Evolutionary conservation across 2,888 invertebrate genomes (phyloP).

Genomic region (Ceraclea dissimilis): DNA sequence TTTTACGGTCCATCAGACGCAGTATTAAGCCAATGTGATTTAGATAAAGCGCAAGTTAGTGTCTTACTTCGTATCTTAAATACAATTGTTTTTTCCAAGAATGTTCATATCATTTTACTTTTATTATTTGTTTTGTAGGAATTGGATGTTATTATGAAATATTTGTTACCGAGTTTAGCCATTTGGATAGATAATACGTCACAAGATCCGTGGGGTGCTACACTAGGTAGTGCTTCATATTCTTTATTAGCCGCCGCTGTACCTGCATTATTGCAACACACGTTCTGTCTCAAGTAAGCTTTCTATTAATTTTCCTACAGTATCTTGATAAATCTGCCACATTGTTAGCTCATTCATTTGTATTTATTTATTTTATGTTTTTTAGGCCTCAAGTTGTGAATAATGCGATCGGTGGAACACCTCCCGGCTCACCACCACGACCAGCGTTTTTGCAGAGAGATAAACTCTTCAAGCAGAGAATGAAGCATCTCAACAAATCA

Average conservation of each 20-base stretch:
- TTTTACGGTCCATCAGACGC: constrained; percentile 84
- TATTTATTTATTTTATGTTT: too few species aligned
- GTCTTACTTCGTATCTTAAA: neutral
- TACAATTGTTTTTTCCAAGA: neutral
- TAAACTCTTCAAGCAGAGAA: constrained; percentile 43
- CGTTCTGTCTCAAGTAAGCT: constrained; percentile 30
- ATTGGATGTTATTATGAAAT: constrained; percentile 41
- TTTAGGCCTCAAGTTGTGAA: constrained; percentile 40
- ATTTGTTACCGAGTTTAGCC: constrained; percentile 32
- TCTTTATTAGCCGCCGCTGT: constrained; percentile 38
- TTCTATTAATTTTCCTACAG: neutral
- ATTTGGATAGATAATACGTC: constrained; percentile 24
- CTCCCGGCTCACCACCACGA: constrained; percentile 29
- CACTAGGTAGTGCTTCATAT: constrained; percentile 29
- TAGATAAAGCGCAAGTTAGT: constrained; percentile 69
- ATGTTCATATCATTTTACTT: neutral
- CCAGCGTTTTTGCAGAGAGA: constrained; percentile 42
- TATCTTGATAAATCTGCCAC: too few species aligned
- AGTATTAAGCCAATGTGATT: constrained; percentile 68
- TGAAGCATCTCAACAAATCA: constrained; percentile 42
- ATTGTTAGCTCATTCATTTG: too few species aligned
- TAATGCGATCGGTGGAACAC: constrained; percentile 35
- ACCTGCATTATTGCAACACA: constrained; percentile 32
- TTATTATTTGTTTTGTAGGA: constrained; percentile 31
- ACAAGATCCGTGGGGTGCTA: constrained; percentile 26